Base-by-base conservation (phyloP, 2,797 vertebrate genomes). In the Synaphobranchus kaupii region DNA sequence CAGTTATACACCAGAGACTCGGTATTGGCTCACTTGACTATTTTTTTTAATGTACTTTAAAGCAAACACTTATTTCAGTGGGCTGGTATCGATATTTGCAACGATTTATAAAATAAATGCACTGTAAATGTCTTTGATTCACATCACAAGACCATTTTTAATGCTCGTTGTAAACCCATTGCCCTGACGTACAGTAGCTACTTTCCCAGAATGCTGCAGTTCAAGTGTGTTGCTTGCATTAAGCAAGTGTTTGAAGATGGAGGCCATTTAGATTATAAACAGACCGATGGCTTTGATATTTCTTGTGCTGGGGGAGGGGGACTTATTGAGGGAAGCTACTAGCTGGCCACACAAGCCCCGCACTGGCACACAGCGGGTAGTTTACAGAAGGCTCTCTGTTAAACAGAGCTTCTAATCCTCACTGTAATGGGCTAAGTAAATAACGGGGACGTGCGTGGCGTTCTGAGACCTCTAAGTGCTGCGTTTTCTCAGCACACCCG, bases 391-490 rank as follows among this genome's bases (percentile, higher is more conserved):
- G 13, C 22, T 22, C 31, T 80, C 39, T 68, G 58, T 85, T n/a
- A 58, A 84, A 54, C 54, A 39, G 50, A 56, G 83, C 39, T 25
- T 85, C 56, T 60, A 44, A 60, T 85, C 58, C 84, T 85, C 34
- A n/a, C 47, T 63, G 60, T 50, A 50, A 50, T 63, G 39, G 12
- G 73, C 31, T 10, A 60, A 66, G 34, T 47, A 58, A 84, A 60
- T 85, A 63, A 63, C 39, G 84, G 60, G 39, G 31, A 25, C 31
- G 39, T 68, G 25, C 22, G 1, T 25, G 25, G 34, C 10, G 34
- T 68, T 60, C 58, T 48, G 22, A 68, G 58, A 44, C 84, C 39
- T 85, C 84, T 48, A 22, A 66, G 84, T n/a, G 84, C 58, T 60
- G 2, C 44, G 44, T 68, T 39, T 66, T 47, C 58, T 85, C 39